Evolutionary conservation across 2,888 invertebrate species (phyloP).

Genomic region (Hydraecia micacea): DNA sequence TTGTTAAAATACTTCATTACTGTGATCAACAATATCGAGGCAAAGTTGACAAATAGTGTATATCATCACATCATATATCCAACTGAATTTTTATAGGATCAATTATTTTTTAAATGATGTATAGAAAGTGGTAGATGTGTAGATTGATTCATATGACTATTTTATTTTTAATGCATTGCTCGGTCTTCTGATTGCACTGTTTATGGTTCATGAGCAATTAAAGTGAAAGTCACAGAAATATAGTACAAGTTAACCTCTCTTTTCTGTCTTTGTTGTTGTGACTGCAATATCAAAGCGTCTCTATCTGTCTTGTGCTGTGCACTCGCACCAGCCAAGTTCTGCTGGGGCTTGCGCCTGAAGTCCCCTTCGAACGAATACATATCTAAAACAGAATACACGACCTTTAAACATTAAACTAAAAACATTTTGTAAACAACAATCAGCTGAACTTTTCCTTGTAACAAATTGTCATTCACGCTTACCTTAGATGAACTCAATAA

Average conservation of each 20-base stretch:
- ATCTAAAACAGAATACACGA: conserved; percentile 68
- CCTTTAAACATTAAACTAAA: conserved; percentile 39
- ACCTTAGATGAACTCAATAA: conserved; percentile 60
- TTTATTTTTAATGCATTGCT: neutral
- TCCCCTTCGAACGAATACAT: conserved; percentile 97
- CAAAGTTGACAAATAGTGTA: neutral
- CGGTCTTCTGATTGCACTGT: neutral
- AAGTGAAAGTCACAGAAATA: conserved; percentile 58
- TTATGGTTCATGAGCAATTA: conserved; percentile 16
- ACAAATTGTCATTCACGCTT: conserved; percentile 58
- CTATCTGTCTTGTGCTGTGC: conserved; percentile 92
- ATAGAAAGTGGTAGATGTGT: neutral
- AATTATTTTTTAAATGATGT: neutral
- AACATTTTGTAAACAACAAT: conserved; percentile 79
- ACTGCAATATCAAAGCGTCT: conserved; percentile 94
- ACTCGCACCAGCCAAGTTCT: conserved; percentile 97
- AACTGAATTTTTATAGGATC: neutral
- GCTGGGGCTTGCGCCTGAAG: conserved; percentile 95
- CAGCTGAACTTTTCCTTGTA: conserved; percentile 75
- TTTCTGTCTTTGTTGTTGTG: conserved; percentile 96
- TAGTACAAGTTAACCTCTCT: conserved; percentile 92
- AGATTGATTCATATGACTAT: neutral
- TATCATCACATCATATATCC: neutral
- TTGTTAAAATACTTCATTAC: conserved; percentile 6
- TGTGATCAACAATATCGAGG: neutral